Conservation (phyloP, 2,797 vertebrate genomes). For the Crocodylus rhombifer region DNA sequence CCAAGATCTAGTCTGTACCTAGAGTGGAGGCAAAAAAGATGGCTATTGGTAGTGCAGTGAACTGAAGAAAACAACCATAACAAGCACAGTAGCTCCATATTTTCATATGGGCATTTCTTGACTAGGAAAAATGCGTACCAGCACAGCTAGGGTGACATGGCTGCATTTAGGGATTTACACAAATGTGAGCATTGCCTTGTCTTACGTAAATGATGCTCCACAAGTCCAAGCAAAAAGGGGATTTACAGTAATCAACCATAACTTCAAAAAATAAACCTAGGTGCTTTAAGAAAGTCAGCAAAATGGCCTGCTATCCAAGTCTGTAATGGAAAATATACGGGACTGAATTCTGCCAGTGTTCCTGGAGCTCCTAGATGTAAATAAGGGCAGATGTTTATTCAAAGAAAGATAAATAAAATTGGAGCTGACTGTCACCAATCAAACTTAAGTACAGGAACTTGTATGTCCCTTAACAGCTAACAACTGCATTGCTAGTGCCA, state of each 20-base stretch:
- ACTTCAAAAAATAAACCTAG: background rate
- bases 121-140: no score
- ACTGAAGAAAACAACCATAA: no score
- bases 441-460: background rate
- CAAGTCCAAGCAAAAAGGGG: background rate
- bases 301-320: background rate
- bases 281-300: background rate
- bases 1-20: no score
- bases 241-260: background rate
- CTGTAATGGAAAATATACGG: background rate
- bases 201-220: no score
- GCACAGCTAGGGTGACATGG: no score
- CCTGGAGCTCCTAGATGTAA: background rate
- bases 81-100: no score
- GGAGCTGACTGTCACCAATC: background rate
- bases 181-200: background rate
- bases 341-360: background rate
- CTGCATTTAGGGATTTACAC: background rate
- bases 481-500: background rate
- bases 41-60: no score
- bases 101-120: no score
- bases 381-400: background rate
- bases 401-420: background rate
- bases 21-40: no score
- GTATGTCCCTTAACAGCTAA: background rate